phyloP scores from a whole-genome alignment of 2,888 invertebrate species.

The Alcis repandata region DNA sequence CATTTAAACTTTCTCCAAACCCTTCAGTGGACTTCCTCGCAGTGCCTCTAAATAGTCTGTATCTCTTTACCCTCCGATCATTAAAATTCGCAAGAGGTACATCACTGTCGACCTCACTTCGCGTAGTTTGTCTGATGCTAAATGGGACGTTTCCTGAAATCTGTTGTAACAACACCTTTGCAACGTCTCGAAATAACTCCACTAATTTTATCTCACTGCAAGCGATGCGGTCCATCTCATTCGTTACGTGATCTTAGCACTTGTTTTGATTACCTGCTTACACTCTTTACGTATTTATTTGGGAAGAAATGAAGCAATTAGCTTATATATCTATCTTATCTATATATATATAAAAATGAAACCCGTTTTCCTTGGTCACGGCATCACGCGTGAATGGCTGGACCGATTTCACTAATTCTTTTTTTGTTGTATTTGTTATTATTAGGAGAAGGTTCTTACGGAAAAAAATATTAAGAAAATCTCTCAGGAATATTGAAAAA shows the following conservation, averaged over 20 bases:
- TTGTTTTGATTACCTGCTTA: conserved; percentile 29
- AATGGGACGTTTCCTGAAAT: conserved; percentile 75
- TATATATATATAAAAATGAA: no score
- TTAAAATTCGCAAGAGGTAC: not conserved
- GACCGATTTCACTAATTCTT: no score
- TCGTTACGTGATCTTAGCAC: conserved; percentile 49
- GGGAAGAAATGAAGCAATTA: no score
- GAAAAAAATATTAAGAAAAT: no score
- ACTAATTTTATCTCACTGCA: conserved; percentile 69
- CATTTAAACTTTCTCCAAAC: no score
- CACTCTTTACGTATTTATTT: conserved; percentile 1
- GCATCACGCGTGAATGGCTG: no score
- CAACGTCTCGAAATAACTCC: conserved; percentile 67
- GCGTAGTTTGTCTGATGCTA: conserved; percentile 44
- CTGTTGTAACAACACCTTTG: conserved; percentile 67
- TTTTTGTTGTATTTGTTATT: no score
- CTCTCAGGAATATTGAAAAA: no score
- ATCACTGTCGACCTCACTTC: conserved; percentile 8
- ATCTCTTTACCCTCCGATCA: not conserved
- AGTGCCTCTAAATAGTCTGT: not conserved
- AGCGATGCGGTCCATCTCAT: conserved; percentile 54
- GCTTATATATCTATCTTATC: no score
- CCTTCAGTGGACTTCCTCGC: no score
- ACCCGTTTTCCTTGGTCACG: no score
- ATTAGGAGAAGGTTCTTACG: no score